Base-by-base conservation (phyloP, 2,113 vertebrate species). In the Tamias sibiricus region DNA sequence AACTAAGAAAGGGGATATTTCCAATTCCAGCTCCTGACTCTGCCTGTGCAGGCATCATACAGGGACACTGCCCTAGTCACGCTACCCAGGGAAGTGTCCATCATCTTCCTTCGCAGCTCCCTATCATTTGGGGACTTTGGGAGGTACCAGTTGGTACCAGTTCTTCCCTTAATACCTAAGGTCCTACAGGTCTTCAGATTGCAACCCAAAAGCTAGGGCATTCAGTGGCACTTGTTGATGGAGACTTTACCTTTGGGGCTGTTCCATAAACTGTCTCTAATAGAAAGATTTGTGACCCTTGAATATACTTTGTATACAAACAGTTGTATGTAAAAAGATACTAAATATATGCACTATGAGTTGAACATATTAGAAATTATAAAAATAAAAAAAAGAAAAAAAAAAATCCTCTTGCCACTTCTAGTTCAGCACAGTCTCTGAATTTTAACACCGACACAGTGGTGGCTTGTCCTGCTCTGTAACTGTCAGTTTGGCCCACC, bases 401-500 rank as follows among this genome's bases (percentile, higher is more conserved):
- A n/a, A n/a, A n/a, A n/a, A n/a, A n/a, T n/a, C n/a, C 28, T 54
- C 30, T 83, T 30, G 5, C 5, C 2, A 20, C 7, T 4, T 40
- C 1, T 71, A 37, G 24, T 57, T 85, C 26, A 10, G 5, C 4
- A 4, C 49, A 9, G n/a, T 26, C 86, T 79, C 76, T 86, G 85
- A 13, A 44, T 44, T 89, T 76, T 80, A 80, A 71, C 49, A 62
- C 8, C 59, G 19, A 66, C 17, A 68, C 9, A 22, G 42, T 40
- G 32, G 42, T 16, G 9, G 71, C 57, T 32, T 35, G 42, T 19
- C 30, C 28, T 2, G 19, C 37, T 30, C 22, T 20, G 30, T 64
- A 28, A 44, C 28, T 47, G 20, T 44, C 3, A 22, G 0, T 24
- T 28, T 8, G 0, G n/a, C 17, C 24, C 1, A 7, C 9, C 13